Percentiles rank a stretch among this genome's conserved stretches.
Conservation (phyloP, 1,140 invertebrate genomes). For the Euura saliciscinereae region DNA sequence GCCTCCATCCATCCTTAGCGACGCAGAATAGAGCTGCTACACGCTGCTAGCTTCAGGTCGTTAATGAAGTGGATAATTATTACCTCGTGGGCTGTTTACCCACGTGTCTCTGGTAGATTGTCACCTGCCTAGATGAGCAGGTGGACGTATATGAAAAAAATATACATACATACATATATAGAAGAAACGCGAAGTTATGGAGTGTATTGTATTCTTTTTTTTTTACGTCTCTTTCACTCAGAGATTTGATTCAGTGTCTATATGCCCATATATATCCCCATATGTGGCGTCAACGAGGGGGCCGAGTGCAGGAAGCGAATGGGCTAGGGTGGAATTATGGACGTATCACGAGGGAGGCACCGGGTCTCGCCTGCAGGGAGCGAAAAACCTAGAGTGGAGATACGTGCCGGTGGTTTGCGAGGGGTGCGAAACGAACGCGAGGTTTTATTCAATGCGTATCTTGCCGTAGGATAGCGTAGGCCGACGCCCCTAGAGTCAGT, state of each 20-base stretch:
- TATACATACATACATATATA: too few relatives aligned
- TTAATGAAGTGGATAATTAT: too few relatives aligned
- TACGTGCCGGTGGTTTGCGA: conserved; percentile 26
- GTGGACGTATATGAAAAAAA: too few relatives aligned
- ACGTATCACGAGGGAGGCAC: background rate
- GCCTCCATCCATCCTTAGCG: too few relatives aligned
- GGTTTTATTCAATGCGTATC: background rate
- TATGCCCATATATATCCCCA: conserved; percentile 33
- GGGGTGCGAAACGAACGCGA: background rate
- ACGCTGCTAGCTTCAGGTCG: too few relatives aligned
- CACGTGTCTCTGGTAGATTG: too few relatives aligned
- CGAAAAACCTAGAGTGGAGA: too few relatives aligned
- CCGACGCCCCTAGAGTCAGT: background rate
- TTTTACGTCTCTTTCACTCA: background rate
- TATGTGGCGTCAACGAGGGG: conserved; percentile 17
- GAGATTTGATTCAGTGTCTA: background rate
- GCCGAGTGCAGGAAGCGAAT: background rate
- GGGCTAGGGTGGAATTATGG: background rate
- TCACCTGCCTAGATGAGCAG: too few relatives aligned
- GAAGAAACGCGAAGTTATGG: too few relatives aligned
- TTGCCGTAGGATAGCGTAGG: background rate
- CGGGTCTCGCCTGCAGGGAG: conserved; percentile 24
- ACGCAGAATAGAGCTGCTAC: too few relatives aligned
- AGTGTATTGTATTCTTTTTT: too few relatives aligned
- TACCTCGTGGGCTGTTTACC: too few relatives aligned